These are phyloP conservation scores for Rhagonycha lutea DNA, from an alignment of 2,888 invertebrate genomes.

Conservation along the genomic window DNA sequence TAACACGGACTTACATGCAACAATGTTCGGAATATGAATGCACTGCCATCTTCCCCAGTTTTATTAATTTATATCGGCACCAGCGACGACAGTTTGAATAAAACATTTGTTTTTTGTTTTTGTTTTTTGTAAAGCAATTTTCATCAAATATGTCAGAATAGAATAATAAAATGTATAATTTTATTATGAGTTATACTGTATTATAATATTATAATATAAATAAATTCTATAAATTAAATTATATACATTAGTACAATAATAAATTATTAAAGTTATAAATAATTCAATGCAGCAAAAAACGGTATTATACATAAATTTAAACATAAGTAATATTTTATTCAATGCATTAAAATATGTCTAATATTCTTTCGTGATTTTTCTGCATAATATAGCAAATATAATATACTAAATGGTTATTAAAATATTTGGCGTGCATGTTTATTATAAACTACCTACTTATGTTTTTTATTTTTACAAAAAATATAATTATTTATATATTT, in stretches of 20 bases:
- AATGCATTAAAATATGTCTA: background rate
- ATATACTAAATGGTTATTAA: background rate
- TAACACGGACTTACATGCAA: no score
- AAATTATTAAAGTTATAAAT: background rate
- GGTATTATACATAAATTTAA: background rate
- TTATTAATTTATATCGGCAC: no score
- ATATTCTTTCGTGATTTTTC: background rate
- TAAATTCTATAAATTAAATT: background rate
- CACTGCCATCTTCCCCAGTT: background rate
- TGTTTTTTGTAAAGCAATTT: background rate
- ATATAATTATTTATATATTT: no score
- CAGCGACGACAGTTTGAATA: no score
- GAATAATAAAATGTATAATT: background rate
- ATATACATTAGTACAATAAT: background rate
- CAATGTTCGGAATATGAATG: background rate
- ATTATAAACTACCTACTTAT: background rate
- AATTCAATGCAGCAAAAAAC: background rate
- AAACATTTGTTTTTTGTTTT: background rate
- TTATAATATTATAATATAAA: no score
- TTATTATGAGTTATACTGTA: background rate
- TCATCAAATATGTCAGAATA: background rate
- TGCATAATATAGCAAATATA: background rate
- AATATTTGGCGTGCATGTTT: background rate
- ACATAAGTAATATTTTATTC: background rate
- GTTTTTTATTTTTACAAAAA: background rate